Evolutionary conservation across 2,888 invertebrate genomes (phyloP), one percentile per base, ranked within the genome.

Genomic region (Mesorhabditis sp.): DNA sequence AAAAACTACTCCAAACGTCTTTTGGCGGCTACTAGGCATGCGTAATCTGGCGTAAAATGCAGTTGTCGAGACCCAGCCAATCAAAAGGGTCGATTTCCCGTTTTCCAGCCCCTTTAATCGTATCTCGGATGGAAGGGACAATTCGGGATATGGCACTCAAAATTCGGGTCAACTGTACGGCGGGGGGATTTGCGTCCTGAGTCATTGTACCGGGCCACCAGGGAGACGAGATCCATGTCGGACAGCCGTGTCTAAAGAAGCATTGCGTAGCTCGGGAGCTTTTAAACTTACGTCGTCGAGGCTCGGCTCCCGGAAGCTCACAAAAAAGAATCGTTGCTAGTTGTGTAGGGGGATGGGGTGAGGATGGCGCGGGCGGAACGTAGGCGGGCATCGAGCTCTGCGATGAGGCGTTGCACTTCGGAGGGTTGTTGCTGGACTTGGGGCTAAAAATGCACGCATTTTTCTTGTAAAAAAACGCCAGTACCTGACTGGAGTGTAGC

Each of bases 321-420:
- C 58, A 50, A 50, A 50, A 50, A 50, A 50, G 58, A 50, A 50
- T 50, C n/a, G 58, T n/a, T 50, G 58, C 58, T 50, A 10, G 58
- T 13, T 50, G 58, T 50, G 58, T 50, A 50, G 58, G 58, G 58
- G 7, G 58, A 50, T 1, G 58, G 58, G 58, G 58, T 50, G n/a
- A 50, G 58, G n/a, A 50, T 50, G 1, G 58, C 58, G 58, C 58
- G 58, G n/a, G 58, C 58, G 7, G 58, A 50, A 13, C 58, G 73
- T 6, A 82, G 69, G n/a, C 83, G 69, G 28, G 76, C 79, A 67
- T 83, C 83, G 5, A 83, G 73, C 61, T 83, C 83, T 41, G 81
- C 77, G 13, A 83, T 77, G n/a, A 83, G 70, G 43, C 81, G 72
- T 64, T 76, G 67, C 67, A 83, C 76, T 70, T 83, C 82, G 13